Evolutionary conservation across 2,888 invertebrate genomes (phyloP).

Genomic region (Amphipyra tragopoginis): DNA sequence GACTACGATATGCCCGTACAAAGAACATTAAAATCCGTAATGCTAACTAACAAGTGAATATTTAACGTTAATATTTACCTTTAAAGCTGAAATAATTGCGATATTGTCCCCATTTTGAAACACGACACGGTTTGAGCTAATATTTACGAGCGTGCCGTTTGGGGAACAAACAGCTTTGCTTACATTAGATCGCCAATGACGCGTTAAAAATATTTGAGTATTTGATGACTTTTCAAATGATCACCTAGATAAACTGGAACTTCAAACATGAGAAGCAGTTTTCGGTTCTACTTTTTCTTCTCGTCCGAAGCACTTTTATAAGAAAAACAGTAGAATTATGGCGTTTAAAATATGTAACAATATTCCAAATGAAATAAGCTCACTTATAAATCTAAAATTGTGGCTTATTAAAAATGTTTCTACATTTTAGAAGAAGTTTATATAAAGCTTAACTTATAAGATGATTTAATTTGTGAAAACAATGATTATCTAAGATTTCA

Average conservation of each 20-base stretch:
- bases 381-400: no score
- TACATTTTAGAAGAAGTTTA: no score
- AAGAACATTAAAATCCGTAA: slow-evolving; percentile 32
- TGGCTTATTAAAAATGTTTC: no score
- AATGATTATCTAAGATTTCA: no score
- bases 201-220: slow-evolving; percentile 35
- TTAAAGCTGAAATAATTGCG: slow-evolving; percentile 50
- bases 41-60: slow-evolving; percentile 35
- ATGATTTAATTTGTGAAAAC: no score
- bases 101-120: slow-evolving; percentile 51
- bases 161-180: slow-evolving; percentile 27
- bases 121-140: slow-evolving; percentile 30
- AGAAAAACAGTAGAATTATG: no score
- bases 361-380: no score
- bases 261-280: not conserved
- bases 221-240: slow-evolving; percentile 43
- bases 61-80: slow-evolving; percentile 39
- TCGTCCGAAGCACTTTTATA: no score
- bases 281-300: not conserved
- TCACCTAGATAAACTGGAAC: slow-evolving; percentile 14
- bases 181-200: slow-evolving; percentile 39
- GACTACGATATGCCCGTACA: slow-evolving; percentile 1
- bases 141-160: slow-evolving; percentile 36
- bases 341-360: no score
- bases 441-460: no score